Evolutionary conservation across 2,797 vertebrate genomes (phyloP).

Genomic region (Taenioides sp.): DNA sequence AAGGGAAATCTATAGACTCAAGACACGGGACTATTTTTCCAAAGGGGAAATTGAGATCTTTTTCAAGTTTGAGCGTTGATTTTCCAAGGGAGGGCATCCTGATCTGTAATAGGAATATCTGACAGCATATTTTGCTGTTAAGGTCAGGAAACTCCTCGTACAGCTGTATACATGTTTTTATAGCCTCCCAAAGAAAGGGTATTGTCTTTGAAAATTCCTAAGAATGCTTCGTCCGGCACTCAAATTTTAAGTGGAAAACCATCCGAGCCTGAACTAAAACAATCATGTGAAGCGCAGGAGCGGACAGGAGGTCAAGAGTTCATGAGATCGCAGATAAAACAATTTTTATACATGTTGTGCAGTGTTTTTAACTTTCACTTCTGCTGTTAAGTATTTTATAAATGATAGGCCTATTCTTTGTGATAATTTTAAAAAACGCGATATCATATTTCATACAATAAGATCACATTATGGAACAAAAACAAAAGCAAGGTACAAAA

Average conservation of each 20-base stretch:
- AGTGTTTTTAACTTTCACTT: background rate
- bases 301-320: constrained; percentile 55
- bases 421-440: background rate
- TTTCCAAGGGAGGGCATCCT: constrained; percentile 74
- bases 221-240: constrained; percentile 66
- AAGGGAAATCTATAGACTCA: constrained; percentile 78
- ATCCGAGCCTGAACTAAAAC: constrained; percentile 61
- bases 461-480: too few species aligned
- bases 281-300: constrained; percentile 52
- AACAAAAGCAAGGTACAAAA: background rate
- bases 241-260: constrained; percentile 74
- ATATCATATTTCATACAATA: background rate
- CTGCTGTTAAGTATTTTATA: background rate
- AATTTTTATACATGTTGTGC: background rate
- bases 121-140: constrained; percentile 73
- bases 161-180: constrained; percentile 78
- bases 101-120: constrained; percentile 78
- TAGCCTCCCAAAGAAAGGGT: constrained; percentile 72
- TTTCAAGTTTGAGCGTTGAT: constrained; percentile 66
- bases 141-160: constrained; percentile 77
- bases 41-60: constrained; percentile 80
- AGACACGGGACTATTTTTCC: constrained; percentile 80
- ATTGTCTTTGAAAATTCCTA: constrained; percentile 76
- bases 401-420: background rate
- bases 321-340: constrained; percentile 38